These are phyloP conservation scores for Mythimna albipuncta DNA, from an alignment of 2,888 invertebrate genomes.

Conservation along the genomic window DNA sequence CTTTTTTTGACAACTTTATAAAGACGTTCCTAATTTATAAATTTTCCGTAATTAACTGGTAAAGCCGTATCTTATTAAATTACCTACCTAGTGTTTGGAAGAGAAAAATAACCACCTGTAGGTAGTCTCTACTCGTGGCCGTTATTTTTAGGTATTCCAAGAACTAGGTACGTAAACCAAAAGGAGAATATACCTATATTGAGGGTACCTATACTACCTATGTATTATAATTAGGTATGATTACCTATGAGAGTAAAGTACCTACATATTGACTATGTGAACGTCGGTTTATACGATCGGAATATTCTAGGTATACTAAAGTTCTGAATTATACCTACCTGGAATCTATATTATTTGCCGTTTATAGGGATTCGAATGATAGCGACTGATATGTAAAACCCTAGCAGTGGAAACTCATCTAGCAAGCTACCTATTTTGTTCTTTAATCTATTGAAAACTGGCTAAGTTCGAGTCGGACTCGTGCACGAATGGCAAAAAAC, in stretches of 20 bases:
- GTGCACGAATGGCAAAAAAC: too few relatives aligned
- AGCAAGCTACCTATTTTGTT: neutral
- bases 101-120: neutral
- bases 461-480: too few relatives aligned
- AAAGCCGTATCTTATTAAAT: neutral
- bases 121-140: neutral
- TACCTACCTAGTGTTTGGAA: slow-evolving; percentile 4
- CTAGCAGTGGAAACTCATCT: neutral
- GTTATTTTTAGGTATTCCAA: neutral
- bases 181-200: slow-evolving; percentile 8
- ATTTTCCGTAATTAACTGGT: neutral
- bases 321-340: neutral
- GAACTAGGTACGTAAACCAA: slow-evolving; percentile 1
- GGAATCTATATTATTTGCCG: neutral
- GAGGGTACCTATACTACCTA: slow-evolving; percentile 1
- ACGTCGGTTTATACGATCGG: too few relatives aligned
- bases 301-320: neutral
- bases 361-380: too few relatives aligned
- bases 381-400: too few relatives aligned
- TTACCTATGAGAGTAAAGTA: neutral
- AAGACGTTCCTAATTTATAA: neutral
- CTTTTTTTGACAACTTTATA: too few relatives aligned
- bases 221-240: too few relatives aligned
- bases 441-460: neutral
- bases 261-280: too few relatives aligned